phyloP scores from a whole-genome alignment of 2,888 invertebrate species.

The Amphimallon solstitiale region DNA sequence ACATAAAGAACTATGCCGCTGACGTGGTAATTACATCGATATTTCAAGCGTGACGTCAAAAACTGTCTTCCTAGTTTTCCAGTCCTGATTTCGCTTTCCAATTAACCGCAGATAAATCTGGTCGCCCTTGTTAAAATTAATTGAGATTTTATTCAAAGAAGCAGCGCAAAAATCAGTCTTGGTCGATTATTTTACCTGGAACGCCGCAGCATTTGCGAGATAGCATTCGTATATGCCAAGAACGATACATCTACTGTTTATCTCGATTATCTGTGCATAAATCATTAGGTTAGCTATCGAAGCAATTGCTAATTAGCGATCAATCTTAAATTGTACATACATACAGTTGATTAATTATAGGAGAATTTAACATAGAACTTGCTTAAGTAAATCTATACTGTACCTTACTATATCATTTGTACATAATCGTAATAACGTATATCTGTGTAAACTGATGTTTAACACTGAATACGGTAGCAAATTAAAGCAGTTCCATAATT shows the following conservation, averaged over 20 bases:
- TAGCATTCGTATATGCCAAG: not conserved
- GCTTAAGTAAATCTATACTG: no score
- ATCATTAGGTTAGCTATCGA: constrained; percentile 13
- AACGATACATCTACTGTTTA: constrained; percentile 3
- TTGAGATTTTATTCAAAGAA: constrained; percentile 8
- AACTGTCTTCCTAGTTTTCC: constrained; percentile 22
- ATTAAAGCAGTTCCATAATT: no score
- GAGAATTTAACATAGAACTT: no score
- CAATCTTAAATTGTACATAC: not conserved
- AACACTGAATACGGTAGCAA: no score
- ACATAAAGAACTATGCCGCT: constrained; percentile 6
- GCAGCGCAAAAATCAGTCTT: constrained; percentile 11
- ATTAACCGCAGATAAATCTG: constrained; percentile 15
- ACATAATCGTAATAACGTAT: no score
- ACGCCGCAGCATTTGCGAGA: not conserved
- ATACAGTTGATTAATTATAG: constrained; percentile 12
- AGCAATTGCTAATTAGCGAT: constrained; percentile 20
- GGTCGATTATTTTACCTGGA: constrained; percentile 1
- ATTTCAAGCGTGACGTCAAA: constrained; percentile 24
- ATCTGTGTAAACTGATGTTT: no score
- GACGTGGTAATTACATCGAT: constrained; percentile 13
- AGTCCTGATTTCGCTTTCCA: constrained; percentile 13
- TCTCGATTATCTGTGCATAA: constrained; percentile 2
- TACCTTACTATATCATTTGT: no score
- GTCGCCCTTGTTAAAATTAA: constrained; percentile 23